A percentile compares a stretch with the other conserved stretches of the same genome.
phyloP scores from a whole-genome alignment of 2,113 vertebrate genomes.

The Suncus etruscus region DNA sequence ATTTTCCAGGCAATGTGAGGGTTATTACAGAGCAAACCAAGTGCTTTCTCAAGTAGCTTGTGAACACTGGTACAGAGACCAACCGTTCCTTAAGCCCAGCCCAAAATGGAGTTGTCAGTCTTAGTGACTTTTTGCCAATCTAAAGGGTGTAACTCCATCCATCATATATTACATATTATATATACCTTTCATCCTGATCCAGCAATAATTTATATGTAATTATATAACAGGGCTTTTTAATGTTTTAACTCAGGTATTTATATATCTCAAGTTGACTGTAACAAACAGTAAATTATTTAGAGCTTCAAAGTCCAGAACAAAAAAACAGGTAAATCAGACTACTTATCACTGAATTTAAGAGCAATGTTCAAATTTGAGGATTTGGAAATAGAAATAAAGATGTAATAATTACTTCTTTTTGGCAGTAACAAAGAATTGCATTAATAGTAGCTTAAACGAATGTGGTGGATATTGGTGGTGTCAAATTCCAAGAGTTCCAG shows the following conservation, averaged over 20 bases:
- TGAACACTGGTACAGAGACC: background rate
- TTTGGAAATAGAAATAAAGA: background rate
- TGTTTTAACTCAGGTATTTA: constrained; percentile 13
- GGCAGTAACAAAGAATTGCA: background rate
- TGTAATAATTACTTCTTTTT: background rate
- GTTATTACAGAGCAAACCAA: no score
- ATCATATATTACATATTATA: background rate
- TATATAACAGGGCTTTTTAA: background rate
- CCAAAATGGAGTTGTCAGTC: background rate
- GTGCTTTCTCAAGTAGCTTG: no score
- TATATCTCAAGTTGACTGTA: background rate
- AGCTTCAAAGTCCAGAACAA: background rate
- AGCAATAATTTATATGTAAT: background rate
- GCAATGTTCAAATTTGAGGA: background rate
- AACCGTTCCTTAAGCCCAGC: background rate
- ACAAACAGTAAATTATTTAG: background rate
- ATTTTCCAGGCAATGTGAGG: no score
- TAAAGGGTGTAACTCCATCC: background rate
- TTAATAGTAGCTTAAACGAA: background rate
- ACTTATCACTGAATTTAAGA: background rate
- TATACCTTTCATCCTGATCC: background rate
- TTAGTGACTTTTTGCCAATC: background rate
- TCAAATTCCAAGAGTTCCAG: background rate
- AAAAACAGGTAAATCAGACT: background rate
- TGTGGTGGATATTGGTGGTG: background rate